Percentiles rank a stretch among this genome's conserved stretches.
Conservation (phyloP, 2,888 invertebrate species). For the Horisme vitalbata region DNA sequence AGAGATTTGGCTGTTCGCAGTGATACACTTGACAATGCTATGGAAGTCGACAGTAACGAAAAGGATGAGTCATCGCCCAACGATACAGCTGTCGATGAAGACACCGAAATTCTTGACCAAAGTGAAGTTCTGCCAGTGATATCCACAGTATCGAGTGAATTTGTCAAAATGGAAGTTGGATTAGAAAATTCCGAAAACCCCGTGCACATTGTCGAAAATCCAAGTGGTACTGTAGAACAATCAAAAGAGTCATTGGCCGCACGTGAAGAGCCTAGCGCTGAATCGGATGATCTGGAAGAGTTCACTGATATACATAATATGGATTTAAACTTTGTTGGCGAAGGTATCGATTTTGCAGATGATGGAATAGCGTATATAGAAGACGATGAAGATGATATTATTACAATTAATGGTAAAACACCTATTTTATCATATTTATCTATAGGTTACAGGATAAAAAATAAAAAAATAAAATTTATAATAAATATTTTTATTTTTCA, state of each 20-base stretch:
- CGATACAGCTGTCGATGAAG: not conserved
- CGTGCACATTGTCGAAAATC: not conserved
- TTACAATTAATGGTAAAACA: constrained; percentile 12
- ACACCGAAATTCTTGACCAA: not conserved
- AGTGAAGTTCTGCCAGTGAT: constrained; percentile 10
- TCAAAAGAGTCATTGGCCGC: not conserved
- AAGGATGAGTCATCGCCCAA: not conserved
- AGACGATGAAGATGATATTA: constrained; percentile 24
- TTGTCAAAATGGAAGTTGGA: constrained; percentile 16
- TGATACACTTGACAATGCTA: not conserved
- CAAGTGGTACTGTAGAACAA: not conserved
- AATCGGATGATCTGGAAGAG: not conserved
- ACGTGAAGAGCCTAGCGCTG: not conserved
- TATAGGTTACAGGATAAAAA: no score
- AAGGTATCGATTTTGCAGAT: constrained; percentile 50
- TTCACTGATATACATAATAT: constrained; percentile 13
- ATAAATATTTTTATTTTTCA: not conserved
- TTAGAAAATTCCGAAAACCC: not conserved
- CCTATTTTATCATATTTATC: no score
- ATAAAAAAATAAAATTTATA: not conserved
- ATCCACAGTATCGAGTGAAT: constrained; percentile 13
- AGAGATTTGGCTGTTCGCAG: not conserved
- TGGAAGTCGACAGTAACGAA: not conserved
- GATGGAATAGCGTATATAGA: constrained; percentile 41
- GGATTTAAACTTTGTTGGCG: constrained; percentile 49